A percentile compares a stretch with the other conserved stretches of the same genome.
phyloP scores from a whole-genome alignment of 1,140 invertebrate genomes.

The Drosophila obscura region DNA sequence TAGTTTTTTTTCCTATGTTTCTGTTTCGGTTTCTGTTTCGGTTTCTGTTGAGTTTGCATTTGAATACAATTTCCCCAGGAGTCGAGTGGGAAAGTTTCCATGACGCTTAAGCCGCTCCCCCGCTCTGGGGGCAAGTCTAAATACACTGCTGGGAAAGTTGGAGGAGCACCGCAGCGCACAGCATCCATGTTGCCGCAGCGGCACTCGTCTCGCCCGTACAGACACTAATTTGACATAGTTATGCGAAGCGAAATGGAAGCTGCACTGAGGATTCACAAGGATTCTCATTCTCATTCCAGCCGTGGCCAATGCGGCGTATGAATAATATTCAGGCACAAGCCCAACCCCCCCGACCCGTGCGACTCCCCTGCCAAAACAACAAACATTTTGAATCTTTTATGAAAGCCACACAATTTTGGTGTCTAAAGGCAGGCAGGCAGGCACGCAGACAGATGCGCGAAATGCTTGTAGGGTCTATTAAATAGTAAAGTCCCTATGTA shows the following conservation, averaged over 20 bases:
- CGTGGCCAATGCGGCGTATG: conserved; percentile 68
- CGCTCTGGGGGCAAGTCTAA: conserved; percentile 35
- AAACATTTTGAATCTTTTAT: conserved; percentile 39
- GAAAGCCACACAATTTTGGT: conserved; percentile 20
- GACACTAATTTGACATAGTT: conserved; percentile 79
- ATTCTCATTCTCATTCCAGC: conserved; percentile 16
- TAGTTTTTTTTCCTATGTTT: conserved; percentile 51
- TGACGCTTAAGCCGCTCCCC: not conserved
- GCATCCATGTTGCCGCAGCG: conserved; percentile 12
- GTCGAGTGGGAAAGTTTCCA: conserved; percentile 66
- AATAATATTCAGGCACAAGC: conserved; percentile 68
- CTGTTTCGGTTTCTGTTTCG: not conserved
- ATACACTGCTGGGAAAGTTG: conserved; percentile 70
- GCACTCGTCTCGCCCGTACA: not conserved
- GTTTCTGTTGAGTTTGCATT: conserved; percentile 42
- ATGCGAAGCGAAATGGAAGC: conserved; percentile 79
- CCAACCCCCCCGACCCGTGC: conserved; percentile 18
- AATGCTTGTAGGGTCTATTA: conserved; percentile 11
- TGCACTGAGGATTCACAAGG: conserved; percentile 38
- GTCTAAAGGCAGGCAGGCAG: no score
- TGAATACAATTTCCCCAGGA: conserved; percentile 80
- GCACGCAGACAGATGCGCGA: conserved; percentile 8
- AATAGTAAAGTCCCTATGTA: no score
- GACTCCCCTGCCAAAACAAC: conserved; percentile 17
- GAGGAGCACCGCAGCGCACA: conserved; percentile 13